Evolutionary conservation across 2,113 vertebrate genomes (phyloP), one percentile per base, ranked within the genome.

Genomic region (Sinocyclocheilus anshuiensis): DNA sequence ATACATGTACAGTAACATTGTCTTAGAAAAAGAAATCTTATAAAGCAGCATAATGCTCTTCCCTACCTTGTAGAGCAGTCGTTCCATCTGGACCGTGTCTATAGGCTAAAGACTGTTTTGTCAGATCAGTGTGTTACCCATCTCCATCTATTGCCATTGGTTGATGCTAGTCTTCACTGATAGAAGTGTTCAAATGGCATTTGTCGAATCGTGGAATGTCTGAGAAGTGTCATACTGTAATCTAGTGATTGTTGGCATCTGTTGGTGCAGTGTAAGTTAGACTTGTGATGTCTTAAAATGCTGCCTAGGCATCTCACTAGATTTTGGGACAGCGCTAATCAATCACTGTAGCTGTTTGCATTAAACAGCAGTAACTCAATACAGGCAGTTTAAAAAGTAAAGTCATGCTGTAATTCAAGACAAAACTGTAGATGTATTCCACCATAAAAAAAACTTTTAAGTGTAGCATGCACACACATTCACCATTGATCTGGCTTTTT

Each of bases 401-500:
- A 45, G 15, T 18, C 39, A 78, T 33, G 16, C 26, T 78, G 76
- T 76, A 59, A 79, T 50, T 78, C 9, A 78, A 57, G 50, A 22
- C 18, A 20, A 78, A 26, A 53, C 50, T 11, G 75, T 61, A 61
- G 55, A 24, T 29, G 12, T 76, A 33, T 4, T 36, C 42, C n/a
- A 84, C 50, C 45, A 29, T 57, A 45, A 45, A 22, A 75, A 42
- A 82, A 26, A 36, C 63, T 16, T 39, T 69, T 61, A 57, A 53
- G 29, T 86, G 84, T 78, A 65, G 57, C 26, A 67, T 78, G 57
- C 75, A 78, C 78, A 7, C 36, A 59, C 18, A 61, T 67, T 77
- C 77, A 45, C 53, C 77, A 45, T 16, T 57, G 65, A 67, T 86
- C 63, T 78, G 71, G 55, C 20, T 42, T 48, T 80, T 86, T 74